Base-by-base conservation (phyloP, 2,888 invertebrate genomes). In the Eristalis intricaria region DNA sequence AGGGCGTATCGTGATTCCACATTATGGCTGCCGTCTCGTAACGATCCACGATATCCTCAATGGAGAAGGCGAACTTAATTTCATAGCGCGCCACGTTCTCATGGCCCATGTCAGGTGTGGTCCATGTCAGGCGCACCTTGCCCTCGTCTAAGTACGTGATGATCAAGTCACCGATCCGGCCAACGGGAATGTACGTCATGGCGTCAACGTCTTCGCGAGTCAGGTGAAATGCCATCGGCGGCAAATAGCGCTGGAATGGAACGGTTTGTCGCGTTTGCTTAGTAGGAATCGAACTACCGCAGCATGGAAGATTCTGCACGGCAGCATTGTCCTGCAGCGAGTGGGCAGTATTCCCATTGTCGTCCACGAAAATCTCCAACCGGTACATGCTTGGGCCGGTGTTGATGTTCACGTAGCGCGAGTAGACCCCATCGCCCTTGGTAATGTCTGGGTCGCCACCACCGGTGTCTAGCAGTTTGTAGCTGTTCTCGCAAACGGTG, bases 391-490 rank as follows among this genome's bases (percentile, higher is more conserved):
- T 94, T 1, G 93, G 91, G 65, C 93, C 92, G 26, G 92, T 91
- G 5, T 92, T 92, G n/a, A 94, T 94, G 84, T 93, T 94, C 89
- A 95, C 94, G 90, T 95, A 95, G 63, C 95, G 93, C 0, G 95
- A 94, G 90, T 96, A 96, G 13, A 96, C 93, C 0, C 96, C 96
- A 91, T 96, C 96, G 0, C 94, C 94, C 90, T 93, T 94, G 26
- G 94, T 94, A 32, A 95, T 93, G 91, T 96, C 96, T 0, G 95
- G 95, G 92, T 95, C 95, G 84, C 95, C 95, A 89, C 94, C 94
- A 11, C 95, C 95, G 63, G 94, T 94, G 91, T 95, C 95, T 68
- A 94, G 90, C 1, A 95, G 91, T 84, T 94, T 93, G 68, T 94
- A 92, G 71, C 91, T 93, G 86, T 91, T 91, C 26, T 91, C 91